Conservation (phyloP, 2,113 vertebrate species). For the Gymnogyps californianus region DNA sequence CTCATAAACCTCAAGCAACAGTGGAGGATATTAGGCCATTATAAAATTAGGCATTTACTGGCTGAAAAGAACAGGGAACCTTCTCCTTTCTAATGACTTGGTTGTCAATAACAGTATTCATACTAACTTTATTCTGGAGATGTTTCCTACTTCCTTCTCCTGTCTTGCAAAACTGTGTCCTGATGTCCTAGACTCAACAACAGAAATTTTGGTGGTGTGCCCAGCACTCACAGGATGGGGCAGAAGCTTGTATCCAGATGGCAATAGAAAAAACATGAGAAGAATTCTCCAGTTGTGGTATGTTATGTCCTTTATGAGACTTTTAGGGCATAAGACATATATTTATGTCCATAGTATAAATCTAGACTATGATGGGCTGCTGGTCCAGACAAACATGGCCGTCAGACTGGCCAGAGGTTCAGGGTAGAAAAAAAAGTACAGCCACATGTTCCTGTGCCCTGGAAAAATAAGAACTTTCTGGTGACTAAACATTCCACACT, state of each 20-base stretch:
- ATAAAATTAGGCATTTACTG: not conserved
- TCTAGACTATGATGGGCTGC: not conserved
- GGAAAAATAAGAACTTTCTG: not conserved
- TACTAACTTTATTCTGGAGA: not conserved
- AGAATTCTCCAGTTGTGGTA: not conserved
- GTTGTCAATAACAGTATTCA: not conserved
- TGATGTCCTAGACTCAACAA: not conserved
- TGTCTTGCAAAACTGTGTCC: not conserved
- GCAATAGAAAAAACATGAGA: not conserved
- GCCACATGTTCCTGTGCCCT: not conserved
- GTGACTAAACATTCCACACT: not conserved
- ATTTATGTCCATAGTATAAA: not conserved
- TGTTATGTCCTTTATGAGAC: not conserved
- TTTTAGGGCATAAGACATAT: not conserved
- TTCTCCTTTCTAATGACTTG: not conserved
- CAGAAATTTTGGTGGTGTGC: not conserved
- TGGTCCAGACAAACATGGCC: not conserved
- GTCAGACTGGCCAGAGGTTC: not conserved
- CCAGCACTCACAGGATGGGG: not conserved
- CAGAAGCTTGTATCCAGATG: not conserved
- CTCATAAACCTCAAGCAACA: not conserved
- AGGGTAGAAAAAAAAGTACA: not conserved
- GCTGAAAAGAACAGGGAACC: not conserved
- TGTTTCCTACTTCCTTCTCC: not conserved
- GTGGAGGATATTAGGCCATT: not conserved